phyloP scores from a whole-genome alignment of 2,797 vertebrate species.

The Melopsittacus undulatus region DNA sequence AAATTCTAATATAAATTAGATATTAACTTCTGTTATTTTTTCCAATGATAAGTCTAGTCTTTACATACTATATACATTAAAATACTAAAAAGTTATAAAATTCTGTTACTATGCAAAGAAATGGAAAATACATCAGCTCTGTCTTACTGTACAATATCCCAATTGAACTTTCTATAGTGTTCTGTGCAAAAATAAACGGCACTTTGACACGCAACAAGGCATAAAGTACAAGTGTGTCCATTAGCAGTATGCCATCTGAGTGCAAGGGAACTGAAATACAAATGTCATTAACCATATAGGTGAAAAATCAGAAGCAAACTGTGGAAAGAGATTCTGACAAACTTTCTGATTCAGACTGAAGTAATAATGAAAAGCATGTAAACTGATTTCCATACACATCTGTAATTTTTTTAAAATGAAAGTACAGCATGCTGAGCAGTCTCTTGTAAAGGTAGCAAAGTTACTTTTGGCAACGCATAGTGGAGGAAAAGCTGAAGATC shows the following conservation, averaged over 20 bases:
- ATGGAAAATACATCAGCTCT: conserved; percentile 77
- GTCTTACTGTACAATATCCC: conserved; percentile 72
- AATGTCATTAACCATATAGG: neutral
- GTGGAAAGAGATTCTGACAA: conserved; percentile 32
- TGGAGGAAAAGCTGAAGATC: conserved; percentile 43
- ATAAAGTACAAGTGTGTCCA: conserved; percentile 34
- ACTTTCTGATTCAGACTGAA: conserved; percentile 36
- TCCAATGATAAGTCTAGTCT: conserved; percentile 56
- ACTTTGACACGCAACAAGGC: conserved; percentile 73
- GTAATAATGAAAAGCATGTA: conserved; percentile 34
- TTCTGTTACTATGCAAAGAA: conserved; percentile 55
- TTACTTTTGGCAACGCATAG: conserved; percentile 46
- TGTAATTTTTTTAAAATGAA: conserved; percentile 41
- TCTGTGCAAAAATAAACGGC: conserved; percentile 74
- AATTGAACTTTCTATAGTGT: conserved; percentile 58
- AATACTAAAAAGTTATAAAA: conserved; percentile 78
- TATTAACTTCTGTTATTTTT: conserved; percentile 34
- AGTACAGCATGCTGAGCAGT: conserved; percentile 7
- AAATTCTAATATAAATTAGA: conserved; percentile 72
- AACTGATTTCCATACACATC: conserved; percentile 27
- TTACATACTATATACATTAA: conserved; percentile 69
- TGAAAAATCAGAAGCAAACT: conserved; percentile 42
- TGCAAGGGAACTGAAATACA: conserved; percentile 33
- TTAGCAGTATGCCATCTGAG: conserved; percentile 15
- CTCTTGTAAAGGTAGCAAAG: conserved; percentile 31